phyloP scores from a whole-genome alignment of 2,888 invertebrate genomes.

The Eristalis pertinax region DNA sequence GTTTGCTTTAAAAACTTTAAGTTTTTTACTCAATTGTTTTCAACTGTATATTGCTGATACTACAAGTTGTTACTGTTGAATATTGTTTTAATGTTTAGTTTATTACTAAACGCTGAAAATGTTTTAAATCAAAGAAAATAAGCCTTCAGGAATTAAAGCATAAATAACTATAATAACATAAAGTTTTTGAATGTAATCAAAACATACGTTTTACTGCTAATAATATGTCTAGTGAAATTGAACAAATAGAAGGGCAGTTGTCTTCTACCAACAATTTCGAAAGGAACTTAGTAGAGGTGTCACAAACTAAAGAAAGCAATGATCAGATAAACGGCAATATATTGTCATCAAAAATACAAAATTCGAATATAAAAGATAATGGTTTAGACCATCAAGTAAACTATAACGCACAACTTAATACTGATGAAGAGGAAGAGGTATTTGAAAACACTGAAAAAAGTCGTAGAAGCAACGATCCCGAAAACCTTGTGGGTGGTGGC shows the following conservation, averaged over 20 bases:
- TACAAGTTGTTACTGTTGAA: neutral
- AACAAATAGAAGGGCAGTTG: constrained; percentile 11
- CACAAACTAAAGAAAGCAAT: constrained; percentile 55
- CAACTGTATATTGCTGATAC: neutral
- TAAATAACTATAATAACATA: neutral
- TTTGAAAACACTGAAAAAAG: constrained; percentile 55
- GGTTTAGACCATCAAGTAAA: constrained; percentile 35
- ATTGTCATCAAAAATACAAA: constrained; percentile 43
- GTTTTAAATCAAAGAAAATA: neutral
- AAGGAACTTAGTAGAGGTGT: constrained; percentile 77
- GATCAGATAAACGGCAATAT: constrained; percentile 43
- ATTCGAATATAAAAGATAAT: constrained; percentile 73
- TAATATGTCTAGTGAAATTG: constrained; percentile 53
- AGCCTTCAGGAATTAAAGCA: neutral
- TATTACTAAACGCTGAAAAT: neutral
- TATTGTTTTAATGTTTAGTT: neutral
- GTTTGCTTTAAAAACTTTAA: constrained; percentile 30
- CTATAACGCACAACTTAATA: constrained; percentile 40
- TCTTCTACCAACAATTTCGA: constrained; percentile 75
- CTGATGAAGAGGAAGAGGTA: constrained; percentile 69
- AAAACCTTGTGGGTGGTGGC: constrained; percentile 74
- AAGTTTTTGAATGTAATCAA: neutral
- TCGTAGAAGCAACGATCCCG: constrained; percentile 75
- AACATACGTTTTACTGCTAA: constrained; percentile 2
- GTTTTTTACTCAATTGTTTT: neutral